Percentiles rank a stretch among this genome's conserved stretches.
These are phyloP conservation scores for Chloroclystis v-ata DNA, from an alignment of 2,888 invertebrate genomes.

Conservation along the genomic window DNA sequence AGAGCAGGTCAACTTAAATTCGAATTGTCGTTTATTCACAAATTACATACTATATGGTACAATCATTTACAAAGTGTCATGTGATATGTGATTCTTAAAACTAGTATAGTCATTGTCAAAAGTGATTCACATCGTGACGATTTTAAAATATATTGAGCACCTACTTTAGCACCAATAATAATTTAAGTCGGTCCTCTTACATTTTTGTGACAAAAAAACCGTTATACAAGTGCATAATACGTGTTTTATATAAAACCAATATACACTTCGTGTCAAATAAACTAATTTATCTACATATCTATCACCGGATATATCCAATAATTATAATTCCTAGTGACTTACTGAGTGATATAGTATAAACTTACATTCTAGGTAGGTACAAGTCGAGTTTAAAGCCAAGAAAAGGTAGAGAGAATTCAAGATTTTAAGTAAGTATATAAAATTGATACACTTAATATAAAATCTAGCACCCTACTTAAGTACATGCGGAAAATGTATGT, in stretches of 20 bases:
- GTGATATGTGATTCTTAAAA: slow-evolving; percentile 59
- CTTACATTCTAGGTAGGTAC: not conserved
- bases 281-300: not conserved
- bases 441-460: too few species aligned
- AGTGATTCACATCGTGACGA: slow-evolving; percentile 10
- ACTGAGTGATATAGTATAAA: not conserved
- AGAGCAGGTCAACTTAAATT: slow-evolving; percentile 48
- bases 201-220: not conserved
- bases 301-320: slow-evolving; percentile 10
- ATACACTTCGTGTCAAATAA: not conserved
- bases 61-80: slow-evolving; percentile 73
- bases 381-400: too few species aligned
- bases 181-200: slow-evolving; percentile 13
- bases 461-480: too few species aligned
- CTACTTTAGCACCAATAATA: slow-evolving; percentile 57
- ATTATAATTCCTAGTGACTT: slow-evolving; percentile 12
- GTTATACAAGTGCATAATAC: too few species aligned
- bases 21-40: slow-evolving; percentile 52
- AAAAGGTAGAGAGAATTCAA: too few species aligned
- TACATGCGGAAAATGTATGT: too few species aligned
- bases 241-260: too few species aligned
- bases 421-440: too few species aligned
- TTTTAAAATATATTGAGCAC: slow-evolving; percentile 46
- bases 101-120: slow-evolving; percentile 22
- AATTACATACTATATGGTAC: slow-evolving; percentile 67